A percentile compares a stretch with the other conserved stretches of the same genome.
Evolutionary conservation across 2,113 vertebrate species (phyloP).

Genomic region (Mus spicilegus): DNA sequence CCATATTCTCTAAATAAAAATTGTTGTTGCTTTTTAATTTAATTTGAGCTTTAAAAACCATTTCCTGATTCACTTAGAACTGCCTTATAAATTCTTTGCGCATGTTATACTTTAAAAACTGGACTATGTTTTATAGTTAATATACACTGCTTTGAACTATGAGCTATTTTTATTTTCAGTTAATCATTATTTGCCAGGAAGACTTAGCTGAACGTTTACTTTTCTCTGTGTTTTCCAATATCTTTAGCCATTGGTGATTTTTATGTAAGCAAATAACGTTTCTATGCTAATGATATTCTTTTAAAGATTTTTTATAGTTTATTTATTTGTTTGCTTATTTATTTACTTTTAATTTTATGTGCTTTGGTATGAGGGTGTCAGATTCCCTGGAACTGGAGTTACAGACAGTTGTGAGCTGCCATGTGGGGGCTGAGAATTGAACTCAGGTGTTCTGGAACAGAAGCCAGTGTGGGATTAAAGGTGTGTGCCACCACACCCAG

Average conservation of each 20-base stretch:
- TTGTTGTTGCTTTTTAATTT: background rate
- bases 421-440: background rate
- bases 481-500: no score
- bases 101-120: constrained; percentile 18
- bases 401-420: background rate
- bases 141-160: constrained; percentile 33
- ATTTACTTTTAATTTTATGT: background rate
- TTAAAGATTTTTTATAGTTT: background rate
- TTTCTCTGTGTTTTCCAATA: background rate
- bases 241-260: constrained; percentile 41
- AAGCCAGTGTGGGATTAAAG: background rate
- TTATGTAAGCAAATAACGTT: background rate
- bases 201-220: constrained; percentile 9
- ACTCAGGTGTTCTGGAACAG: background rate
- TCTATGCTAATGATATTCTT: background rate
- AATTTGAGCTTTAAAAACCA: background rate
- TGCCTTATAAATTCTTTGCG: background rate
- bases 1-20: background rate
- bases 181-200: background rate
- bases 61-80: constrained; percentile 44
- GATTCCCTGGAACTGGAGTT: background rate
- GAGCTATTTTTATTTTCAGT: constrained; percentile 34
- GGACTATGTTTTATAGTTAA: constrained; percentile 15
- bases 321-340: background rate
- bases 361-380: background rate